phyloP scores from a whole-genome alignment of 2,888 invertebrate species.

The Netelia inedita region DNA sequence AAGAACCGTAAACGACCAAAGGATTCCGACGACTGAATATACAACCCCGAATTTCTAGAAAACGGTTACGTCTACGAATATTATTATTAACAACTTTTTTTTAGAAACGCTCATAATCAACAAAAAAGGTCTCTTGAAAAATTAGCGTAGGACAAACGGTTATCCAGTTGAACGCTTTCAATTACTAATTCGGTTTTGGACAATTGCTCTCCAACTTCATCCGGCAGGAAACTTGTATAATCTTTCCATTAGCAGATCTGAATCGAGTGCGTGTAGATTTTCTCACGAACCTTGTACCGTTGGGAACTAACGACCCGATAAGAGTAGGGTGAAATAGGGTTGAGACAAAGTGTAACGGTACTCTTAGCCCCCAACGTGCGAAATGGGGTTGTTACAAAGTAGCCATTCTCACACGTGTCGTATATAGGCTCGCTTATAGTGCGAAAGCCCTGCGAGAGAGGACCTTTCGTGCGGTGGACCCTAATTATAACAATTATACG shows the following conservation, averaged over 20 bases:
- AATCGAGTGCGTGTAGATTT: background rate
- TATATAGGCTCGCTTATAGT: slow-evolving; percentile 22
- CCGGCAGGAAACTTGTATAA: background rate
- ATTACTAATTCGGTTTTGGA: background rate
- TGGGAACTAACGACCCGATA: too few relatives aligned
- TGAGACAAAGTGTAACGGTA: slow-evolving; percentile 8
- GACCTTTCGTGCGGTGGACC: slow-evolving; percentile 64
- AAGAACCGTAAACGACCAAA: too few relatives aligned
- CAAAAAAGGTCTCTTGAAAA: too few relatives aligned
- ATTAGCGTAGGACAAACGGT: too few relatives aligned
- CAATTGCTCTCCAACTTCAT: background rate
- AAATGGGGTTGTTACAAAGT: slow-evolving; percentile 19
- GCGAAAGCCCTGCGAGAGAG: slow-evolving; percentile 18
- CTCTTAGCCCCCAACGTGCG: background rate
- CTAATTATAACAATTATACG: slow-evolving; percentile 79
- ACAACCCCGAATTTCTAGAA: too few relatives aligned
- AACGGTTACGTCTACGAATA: too few relatives aligned
- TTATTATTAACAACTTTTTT: too few relatives aligned
- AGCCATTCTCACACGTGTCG: background rate
- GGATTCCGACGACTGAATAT: too few relatives aligned
- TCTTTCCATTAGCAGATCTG: background rate
- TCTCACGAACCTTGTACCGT: too few relatives aligned
- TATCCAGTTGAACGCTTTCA: too few relatives aligned
- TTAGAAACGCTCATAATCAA: too few relatives aligned
- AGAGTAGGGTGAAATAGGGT: background rate